phyloP scores from a whole-genome alignment of 2,888 invertebrate species.

The Lasioglossum pauxillum region DNA sequence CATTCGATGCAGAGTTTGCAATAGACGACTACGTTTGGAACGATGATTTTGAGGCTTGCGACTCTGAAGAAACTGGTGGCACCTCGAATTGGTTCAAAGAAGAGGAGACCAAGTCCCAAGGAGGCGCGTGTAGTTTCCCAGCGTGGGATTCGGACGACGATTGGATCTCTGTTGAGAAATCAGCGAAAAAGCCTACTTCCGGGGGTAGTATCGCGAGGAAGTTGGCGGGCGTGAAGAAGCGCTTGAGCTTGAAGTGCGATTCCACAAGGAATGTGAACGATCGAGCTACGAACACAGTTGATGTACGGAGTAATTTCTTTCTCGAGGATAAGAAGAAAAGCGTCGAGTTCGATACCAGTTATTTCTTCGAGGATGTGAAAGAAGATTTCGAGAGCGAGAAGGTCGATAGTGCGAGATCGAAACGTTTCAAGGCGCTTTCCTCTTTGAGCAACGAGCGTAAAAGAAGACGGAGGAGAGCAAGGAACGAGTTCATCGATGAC shows the following conservation, averaged over 20 bases:
- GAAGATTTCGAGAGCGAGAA: background rate
- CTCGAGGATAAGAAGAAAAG: background rate
- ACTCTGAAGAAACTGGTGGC: background rate
- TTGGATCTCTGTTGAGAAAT: slow-evolving; percentile 43
- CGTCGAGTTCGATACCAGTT: background rate
- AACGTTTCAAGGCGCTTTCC: background rate
- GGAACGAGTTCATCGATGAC: slow-evolving; percentile 87
- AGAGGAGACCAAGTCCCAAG: background rate
- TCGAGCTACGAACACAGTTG: background rate
- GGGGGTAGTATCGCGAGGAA: slow-evolving; percentile 34
- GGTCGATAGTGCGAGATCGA: background rate
- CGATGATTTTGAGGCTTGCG: slow-evolving; percentile 67
- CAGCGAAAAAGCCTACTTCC: slow-evolving; percentile 20
- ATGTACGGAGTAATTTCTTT: background rate
- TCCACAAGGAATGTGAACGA: background rate
- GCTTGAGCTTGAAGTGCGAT: background rate
- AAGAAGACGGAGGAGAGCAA: slow-evolving; percentile 40
- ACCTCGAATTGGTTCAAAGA: background rate
- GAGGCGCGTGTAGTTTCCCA: background rate
- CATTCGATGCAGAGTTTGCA: background rate
- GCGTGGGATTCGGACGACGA: background rate
- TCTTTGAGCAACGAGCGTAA: slow-evolving; percentile 16
- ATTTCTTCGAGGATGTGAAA: slow-evolving; percentile 1
- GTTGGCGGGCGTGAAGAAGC: slow-evolving; percentile 21
- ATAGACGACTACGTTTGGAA: slow-evolving; percentile 71